Conservation (phyloP, 2,113 vertebrate genomes). For the Micromys minutus region DNA sequence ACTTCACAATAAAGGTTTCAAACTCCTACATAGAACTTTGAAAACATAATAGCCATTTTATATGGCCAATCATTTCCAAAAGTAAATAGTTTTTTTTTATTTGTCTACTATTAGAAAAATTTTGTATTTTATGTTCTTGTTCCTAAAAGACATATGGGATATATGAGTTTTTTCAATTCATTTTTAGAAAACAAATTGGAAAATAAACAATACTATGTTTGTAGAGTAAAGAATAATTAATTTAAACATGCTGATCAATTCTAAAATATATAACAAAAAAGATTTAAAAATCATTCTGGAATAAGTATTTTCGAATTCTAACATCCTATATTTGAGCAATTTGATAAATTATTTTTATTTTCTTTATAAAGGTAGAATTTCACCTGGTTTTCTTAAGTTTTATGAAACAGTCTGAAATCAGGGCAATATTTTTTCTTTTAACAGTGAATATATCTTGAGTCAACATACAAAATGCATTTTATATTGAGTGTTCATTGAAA, state of each 20-base stretch:
- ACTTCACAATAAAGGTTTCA: not conserved
- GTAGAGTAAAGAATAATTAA: not conserved
- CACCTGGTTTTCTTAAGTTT: not conserved
- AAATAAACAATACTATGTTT: not conserved
- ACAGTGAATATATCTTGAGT: not conserved
- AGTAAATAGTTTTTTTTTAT: not conserved
- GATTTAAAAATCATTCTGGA: not conserved
- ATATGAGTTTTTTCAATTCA: not conserved
- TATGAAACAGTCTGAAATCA: not conserved
- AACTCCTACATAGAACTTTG: not conserved
- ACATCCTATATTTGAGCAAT: not conserved
- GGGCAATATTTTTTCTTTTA: not conserved
- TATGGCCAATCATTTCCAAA: not conserved
- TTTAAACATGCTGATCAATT: not conserved
- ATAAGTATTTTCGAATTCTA: not conserved
- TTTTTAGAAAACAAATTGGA: conserved; percentile 39
- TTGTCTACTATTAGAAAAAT: not conserved
- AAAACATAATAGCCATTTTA: not conserved
- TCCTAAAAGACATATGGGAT: not conserved
- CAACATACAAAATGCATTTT: not conserved
- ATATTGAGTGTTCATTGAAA: not conserved
- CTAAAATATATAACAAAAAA: not conserved
- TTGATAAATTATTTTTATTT: not conserved
- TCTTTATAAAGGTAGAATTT: not conserved
- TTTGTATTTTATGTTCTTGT: not conserved